These are phyloP conservation scores for Orthosia gothica DNA, from an alignment of 2,888 invertebrate genomes.

Conservation along the genomic window DNA sequence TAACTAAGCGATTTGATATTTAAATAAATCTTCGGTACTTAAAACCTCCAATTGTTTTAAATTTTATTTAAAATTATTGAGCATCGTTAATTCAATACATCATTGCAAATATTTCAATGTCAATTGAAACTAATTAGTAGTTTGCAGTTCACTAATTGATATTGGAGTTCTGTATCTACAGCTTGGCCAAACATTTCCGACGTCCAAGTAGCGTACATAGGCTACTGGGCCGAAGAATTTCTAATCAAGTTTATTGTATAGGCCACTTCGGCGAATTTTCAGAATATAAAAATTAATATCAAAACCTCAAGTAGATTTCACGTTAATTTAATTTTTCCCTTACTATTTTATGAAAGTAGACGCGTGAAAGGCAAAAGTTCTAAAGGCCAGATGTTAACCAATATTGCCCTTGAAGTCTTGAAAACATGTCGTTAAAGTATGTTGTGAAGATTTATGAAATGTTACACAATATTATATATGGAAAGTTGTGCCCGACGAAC, in stretches of 20 bases:
- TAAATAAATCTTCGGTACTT: no score
- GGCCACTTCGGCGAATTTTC: neutral
- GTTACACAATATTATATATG: slow-evolving; percentile 2
- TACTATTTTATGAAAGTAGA: neutral
- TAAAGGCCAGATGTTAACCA: slow-evolving; percentile 5
- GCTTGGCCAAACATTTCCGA: neutral
- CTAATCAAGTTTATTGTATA: neutral
- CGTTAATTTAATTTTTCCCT: neutral
- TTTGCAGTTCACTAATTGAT: neutral
- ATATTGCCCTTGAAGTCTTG: slow-evolving; percentile 2
- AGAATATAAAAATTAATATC: slow-evolving; percentile 1
- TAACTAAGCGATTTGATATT: neutral
- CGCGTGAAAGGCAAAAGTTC: neutral
- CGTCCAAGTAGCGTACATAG: neutral
- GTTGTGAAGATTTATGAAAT: slow-evolving; percentile 25
- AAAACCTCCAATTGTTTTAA: no score
- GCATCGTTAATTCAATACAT: neutral
- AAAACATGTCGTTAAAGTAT: slow-evolving; percentile 12
- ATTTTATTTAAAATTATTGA: neutral
- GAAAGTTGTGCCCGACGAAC: slow-evolving; percentile 7
- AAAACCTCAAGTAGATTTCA: neutral
- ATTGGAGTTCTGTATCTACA: neutral
- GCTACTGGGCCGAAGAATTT: neutral
- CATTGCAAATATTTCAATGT: neutral
- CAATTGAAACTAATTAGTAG: neutral